Evolutionary conservation across 1,140 invertebrate species (phyloP).

Genomic region (Bombus confusus): DNA sequence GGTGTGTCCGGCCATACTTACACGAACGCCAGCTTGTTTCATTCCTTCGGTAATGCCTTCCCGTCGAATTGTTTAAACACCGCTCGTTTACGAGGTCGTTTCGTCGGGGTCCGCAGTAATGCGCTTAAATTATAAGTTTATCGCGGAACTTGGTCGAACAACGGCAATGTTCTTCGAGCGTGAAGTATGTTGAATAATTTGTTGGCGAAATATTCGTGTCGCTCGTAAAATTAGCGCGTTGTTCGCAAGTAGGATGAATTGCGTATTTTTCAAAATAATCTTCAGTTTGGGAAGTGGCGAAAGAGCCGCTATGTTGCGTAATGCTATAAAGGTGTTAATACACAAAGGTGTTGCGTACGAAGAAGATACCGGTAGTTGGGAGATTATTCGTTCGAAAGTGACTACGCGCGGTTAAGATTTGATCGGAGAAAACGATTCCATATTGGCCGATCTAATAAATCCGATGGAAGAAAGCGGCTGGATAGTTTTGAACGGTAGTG

Average conservation of each 20-base stretch:
- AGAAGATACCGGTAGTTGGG: background rate
- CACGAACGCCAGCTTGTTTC: background rate
- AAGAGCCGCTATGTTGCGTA: no score
- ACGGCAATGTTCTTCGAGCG: constrained; percentile 8
- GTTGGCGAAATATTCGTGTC: background rate
- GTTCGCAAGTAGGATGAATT: background rate
- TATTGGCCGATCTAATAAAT: background rate
- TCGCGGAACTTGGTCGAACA: constrained; percentile 12
- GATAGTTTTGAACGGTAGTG: background rate
- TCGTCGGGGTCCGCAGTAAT: background rate
- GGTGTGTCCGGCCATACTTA: constrained; percentile 17
- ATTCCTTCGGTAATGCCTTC: background rate
- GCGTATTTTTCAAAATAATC: background rate
- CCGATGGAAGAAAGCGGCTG: accelerated
- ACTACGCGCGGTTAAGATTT: no score
- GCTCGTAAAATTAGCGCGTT: constrained; percentile 7
- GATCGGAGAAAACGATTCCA: no score
- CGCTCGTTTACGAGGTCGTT: background rate
- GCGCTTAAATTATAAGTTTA: constrained; percentile 12
- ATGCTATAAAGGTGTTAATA: background rate
- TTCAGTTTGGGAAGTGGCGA: background rate
- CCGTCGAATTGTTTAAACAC: constrained; percentile 34
- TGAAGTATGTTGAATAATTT: constrained; percentile 1
- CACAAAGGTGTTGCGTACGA: no score
- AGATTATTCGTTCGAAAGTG: background rate